Percentiles rank a stretch among this genome's conserved stretches.
These are phyloP conservation scores for Caerostris extrusa DNA, from an alignment of 1,140 invertebrate genomes.

Conservation along the genomic window DNA sequence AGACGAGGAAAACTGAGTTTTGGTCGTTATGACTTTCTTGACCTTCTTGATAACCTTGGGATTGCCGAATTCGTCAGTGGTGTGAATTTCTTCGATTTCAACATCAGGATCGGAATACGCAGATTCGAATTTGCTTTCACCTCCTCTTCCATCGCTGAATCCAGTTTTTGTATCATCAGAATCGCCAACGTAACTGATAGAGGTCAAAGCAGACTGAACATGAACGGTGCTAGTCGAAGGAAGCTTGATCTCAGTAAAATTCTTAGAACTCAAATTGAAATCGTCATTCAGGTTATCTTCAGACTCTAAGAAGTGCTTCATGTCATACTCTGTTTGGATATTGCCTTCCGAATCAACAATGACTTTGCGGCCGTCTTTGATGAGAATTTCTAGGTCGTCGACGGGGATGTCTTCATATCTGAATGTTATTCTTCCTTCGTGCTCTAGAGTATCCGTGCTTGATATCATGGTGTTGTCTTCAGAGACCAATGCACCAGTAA, in stretches of 20 bases:
- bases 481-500: slow-evolving; percentile 84
- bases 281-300: slow-evolving; percentile 51
- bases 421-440: slow-evolving; percentile 78
- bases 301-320: slow-evolving; percentile 51
- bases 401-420: slow-evolving; percentile 69
- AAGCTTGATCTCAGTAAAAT: background rate
- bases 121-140: slow-evolving; percentile 23
- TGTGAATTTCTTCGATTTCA: slow-evolving; percentile 73
- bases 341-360: slow-evolving; percentile 75
- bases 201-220: slow-evolving; percentile 16
- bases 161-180: background rate
- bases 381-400: slow-evolving; percentile 64
- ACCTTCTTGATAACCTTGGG: slow-evolving; percentile 60
- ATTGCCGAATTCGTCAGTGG: slow-evolving; percentile 72
- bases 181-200: slow-evolving; percentile 1
- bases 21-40: slow-evolving; percentile 25
- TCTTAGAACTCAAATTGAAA: slow-evolving; percentile 43
- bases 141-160: background rate
- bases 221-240: slow-evolving; percentile 44
- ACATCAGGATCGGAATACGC: slow-evolving; percentile 66
- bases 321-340: slow-evolving; percentile 67
- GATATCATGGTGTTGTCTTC: slow-evolving; percentile 89
- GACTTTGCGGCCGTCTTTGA: slow-evolving; percentile 58
- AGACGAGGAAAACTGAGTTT: slow-evolving; percentile 69
- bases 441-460: slow-evolving; percentile 86